These are phyloP conservation scores for Drosophila subobscura DNA, from an alignment of 1,140 invertebrate species.

Conservation along the genomic window DNA sequence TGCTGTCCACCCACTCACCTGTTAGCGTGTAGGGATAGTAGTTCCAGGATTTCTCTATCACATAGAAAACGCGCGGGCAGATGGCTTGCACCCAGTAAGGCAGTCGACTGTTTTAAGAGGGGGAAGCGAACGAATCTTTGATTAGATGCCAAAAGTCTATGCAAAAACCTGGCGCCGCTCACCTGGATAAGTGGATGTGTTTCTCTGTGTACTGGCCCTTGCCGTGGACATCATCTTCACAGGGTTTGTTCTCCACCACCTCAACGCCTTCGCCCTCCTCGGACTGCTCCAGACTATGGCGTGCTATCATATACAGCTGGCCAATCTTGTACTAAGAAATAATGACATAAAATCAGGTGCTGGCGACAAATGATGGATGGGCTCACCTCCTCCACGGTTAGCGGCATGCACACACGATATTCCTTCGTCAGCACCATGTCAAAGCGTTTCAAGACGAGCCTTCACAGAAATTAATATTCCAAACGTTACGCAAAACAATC, in stretches of 20 bases:
- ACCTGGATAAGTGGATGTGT: conserved; percentile 95
- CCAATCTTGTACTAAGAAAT: conserved; percentile 92
- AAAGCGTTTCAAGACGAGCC: conserved; percentile 2
- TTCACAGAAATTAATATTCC: conserved; percentile 33
- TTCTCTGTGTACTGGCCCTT: conserved; percentile 96
- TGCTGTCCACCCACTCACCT: conserved; percentile 84
- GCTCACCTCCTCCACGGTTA: conserved; percentile 94
- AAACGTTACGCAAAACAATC: conserved; percentile 49
- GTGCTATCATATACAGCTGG: conserved; percentile 97
- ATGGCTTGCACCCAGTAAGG: conserved; percentile 95
- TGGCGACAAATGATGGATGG: neutral
- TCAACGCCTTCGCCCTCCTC: conserved; percentile 96
- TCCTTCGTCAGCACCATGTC: conserved; percentile 87
- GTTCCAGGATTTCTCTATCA: conserved; percentile 97
- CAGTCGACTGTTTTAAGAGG: conserved; percentile 87
- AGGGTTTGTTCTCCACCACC: conserved; percentile 92
- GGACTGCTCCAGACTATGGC: conserved; percentile 95
- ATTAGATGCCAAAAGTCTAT: conserved; percentile 1
- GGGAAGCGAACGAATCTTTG: neutral
- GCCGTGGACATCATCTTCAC: conserved; percentile 91
- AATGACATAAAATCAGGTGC: conserved; percentile 24
- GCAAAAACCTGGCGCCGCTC: conserved; percentile 41
- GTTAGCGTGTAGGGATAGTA: conserved; percentile 97
- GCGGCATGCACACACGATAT: conserved; percentile 96
- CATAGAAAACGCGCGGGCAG: conserved; percentile 95